Conservation (phyloP, 2,888 invertebrate species). For the Ganaspis brasiliensis region DNA sequence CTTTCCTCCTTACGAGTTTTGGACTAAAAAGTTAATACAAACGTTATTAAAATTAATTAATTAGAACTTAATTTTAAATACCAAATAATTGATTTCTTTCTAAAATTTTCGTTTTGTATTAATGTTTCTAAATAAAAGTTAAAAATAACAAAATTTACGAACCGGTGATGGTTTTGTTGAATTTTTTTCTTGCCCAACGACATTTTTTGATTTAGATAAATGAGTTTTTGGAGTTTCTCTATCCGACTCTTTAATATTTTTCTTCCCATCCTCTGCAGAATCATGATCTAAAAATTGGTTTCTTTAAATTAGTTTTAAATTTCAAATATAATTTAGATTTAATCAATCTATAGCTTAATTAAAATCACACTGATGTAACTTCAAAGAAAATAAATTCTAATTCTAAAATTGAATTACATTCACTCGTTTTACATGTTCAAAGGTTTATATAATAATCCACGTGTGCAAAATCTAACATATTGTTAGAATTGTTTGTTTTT, state of each 20-base stretch:
- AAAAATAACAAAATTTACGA: neutral
- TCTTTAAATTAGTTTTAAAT: neutral
- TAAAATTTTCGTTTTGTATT: too few relatives aligned
- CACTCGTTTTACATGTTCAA: too few relatives aligned
- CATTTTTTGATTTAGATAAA: slow-evolving; percentile 12
- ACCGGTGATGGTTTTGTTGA: slow-evolving; percentile 16
- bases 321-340: neutral
- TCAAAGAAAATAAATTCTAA: too few relatives aligned
- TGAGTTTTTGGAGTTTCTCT: neutral
- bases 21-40: slow-evolving; percentile 10
- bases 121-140: too few relatives aligned
- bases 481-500: too few relatives aligned
- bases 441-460: too few relatives aligned
- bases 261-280: slow-evolving; percentile 13
- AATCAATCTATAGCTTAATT: neutral
- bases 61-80: neutral
- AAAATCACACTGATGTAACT: too few relatives aligned
- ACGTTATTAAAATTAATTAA: slow-evolving; percentile 44
- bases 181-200: neutral
- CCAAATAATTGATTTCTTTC: too few relatives aligned
- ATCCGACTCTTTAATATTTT: neutral
- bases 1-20: slow-evolving; percentile 58
- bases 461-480: too few relatives aligned
- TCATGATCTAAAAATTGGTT: neutral
- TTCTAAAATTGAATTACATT: too few relatives aligned